Evolutionary conservation across 2,797 vertebrate genomes (phyloP).

Genomic region (Phataginus tetradactyla): DNA sequence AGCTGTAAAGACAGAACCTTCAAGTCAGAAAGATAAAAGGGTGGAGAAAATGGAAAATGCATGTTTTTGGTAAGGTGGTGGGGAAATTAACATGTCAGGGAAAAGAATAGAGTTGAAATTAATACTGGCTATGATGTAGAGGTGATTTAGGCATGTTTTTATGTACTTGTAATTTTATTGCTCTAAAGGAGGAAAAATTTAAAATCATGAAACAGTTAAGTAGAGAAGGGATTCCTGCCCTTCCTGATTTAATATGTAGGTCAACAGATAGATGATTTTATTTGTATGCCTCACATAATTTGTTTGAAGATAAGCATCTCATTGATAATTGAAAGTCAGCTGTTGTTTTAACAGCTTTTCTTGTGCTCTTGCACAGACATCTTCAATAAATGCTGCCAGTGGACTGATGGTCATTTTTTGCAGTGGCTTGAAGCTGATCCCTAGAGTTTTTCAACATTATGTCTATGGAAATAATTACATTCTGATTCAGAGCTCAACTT

Average conservation of each 20-base stretch:
- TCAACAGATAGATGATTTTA: neutral
- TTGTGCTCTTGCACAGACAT: neutral
- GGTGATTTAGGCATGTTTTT: neutral
- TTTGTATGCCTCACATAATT: neutral
- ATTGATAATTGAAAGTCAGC: neutral
- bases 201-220: neutral
- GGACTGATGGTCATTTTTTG: neutral
- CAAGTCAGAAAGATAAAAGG: neutral
- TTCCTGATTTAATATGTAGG: neutral
- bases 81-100: neutral
- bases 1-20: neutral
- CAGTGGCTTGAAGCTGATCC: neutral
- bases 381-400: neutral
- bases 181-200: neutral
- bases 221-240: neutral
- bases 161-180: neutral
- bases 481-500: neutral
- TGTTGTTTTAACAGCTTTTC: neutral
- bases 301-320: neutral
- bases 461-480: neutral
- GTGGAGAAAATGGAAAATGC: neutral
- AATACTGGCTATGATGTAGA: neutral
- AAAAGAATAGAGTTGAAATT: neutral
- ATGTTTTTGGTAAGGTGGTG: neutral
- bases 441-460: neutral